phyloP scores from a whole-genome alignment of 2,888 invertebrate species.

The Nemurella pictetii region DNA sequence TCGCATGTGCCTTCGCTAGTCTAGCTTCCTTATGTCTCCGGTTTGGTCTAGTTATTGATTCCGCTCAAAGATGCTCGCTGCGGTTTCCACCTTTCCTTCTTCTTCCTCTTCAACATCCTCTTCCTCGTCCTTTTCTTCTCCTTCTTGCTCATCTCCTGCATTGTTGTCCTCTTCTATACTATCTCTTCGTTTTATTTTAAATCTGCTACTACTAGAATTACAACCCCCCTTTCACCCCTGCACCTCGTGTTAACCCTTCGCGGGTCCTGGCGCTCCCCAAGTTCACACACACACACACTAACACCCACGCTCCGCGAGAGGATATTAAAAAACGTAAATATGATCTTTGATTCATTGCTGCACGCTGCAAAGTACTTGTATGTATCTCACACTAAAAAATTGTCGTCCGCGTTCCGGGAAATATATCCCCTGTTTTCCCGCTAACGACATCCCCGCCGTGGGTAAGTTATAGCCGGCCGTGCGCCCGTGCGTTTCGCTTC shows the following conservation, averaged over 20 bases:
- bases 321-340: neutral
- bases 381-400: neutral
- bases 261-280: too few relatives aligned
- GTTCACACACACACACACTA: neutral
- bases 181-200: too few relatives aligned
- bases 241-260: too few relatives aligned
- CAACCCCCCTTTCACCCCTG: too few relatives aligned
- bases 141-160: too few relatives aligned
- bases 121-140: neutral
- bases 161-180: too few relatives aligned
- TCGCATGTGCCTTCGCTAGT: neutral
- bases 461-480: neutral
- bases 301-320: neutral
- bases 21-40: neutral
- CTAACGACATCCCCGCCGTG: neutral
- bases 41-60: neutral
- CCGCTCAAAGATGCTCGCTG: neutral
- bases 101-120: neutral
- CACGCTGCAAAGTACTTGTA: neutral
- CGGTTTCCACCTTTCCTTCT: neutral
- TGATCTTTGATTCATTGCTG: neutral
- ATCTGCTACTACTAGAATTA: too few relatives aligned
- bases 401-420: neutral
- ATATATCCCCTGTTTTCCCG: neutral
- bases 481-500: too few relatives aligned